These are phyloP conservation scores for Bimastos eiseni DNA, from an alignment of 2,888 invertebrate genomes.

Conservation along the genomic window DNA sequence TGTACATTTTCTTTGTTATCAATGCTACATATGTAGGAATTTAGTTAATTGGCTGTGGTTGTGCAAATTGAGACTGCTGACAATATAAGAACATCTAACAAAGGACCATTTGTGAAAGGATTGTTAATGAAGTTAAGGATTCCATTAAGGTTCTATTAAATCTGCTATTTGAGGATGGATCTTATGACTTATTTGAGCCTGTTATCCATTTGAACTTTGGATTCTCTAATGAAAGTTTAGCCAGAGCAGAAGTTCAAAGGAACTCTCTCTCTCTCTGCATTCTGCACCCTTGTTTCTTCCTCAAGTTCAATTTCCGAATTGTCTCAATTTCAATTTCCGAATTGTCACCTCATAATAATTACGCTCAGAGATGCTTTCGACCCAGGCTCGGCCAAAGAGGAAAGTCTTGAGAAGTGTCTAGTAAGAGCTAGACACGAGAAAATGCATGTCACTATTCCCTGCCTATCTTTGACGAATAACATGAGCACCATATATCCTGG, in stretches of 20 bases:
- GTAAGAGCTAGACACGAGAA: too few relatives aligned
- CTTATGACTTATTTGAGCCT: background rate
- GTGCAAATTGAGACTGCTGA: conserved; percentile 19
- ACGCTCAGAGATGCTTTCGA: too few relatives aligned
- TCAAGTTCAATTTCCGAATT: background rate
- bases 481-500: background rate
- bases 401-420: too few relatives aligned
- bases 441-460: too few relatives aligned
- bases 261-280: too few relatives aligned
- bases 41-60: background rate
- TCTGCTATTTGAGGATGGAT: background rate
- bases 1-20: background rate
- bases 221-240: background rate
- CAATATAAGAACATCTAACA: background rate
- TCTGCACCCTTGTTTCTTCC: background rate
- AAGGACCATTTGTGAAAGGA: background rate
- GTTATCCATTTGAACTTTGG: background rate
- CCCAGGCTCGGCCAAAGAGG: too few relatives aligned
- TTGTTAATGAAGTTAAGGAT: background rate
- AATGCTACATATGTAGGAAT: background rate
- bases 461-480: background rate
- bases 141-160: too few relatives aligned
- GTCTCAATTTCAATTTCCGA: background rate
- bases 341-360: too few relatives aligned
- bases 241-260: background rate